Evolutionary conservation across 2,888 invertebrate species (phyloP).

Genomic region (Tanytarsus gracilentus): DNA sequence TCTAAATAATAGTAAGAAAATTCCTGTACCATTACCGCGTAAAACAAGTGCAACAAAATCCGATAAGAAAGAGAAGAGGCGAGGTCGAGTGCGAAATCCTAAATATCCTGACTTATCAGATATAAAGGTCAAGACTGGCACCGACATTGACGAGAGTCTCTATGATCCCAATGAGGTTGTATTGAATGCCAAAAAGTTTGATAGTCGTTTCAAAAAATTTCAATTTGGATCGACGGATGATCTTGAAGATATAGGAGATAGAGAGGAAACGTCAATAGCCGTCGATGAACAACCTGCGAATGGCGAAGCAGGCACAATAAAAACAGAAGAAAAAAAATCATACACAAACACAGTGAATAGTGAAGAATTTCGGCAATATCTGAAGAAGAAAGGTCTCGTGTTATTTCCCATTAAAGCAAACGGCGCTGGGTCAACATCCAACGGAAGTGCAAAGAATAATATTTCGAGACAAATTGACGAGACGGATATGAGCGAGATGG

Average conservation of each 20-base stretch:
- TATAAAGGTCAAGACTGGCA: conserved; percentile 41
- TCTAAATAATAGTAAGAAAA: conserved; percentile 30
- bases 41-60: conserved; percentile 35
- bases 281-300: conserved; percentile 28
- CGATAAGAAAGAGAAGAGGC: conserved; percentile 33
- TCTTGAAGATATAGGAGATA: conserved; percentile 41
- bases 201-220: conserved; percentile 40
- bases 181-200: conserved; percentile 42
- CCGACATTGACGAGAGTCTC: conserved; percentile 37
- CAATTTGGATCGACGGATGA: conserved; percentile 41
- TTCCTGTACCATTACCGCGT: conserved; percentile 2
- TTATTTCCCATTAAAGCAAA: conserved; percentile 34
- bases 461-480: neutral
- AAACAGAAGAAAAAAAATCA: conserved; percentile 21
- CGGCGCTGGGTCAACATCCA: neutral
- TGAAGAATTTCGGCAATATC: conserved; percentile 41
- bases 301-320: conserved; percentile 11
- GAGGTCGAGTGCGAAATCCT: conserved; percentile 36
- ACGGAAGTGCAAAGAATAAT: neutral
- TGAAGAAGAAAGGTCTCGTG: conserved; percentile 40
- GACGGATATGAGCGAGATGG: conserved; percentile 9
- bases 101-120: conserved; percentile 42
- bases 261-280: conserved; percentile 17
- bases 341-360: conserved; percentile 42
- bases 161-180: conserved; percentile 42